phyloP scores from a whole-genome alignment of 1,140 invertebrate species.

The Hycleus phaleratus region DNA sequence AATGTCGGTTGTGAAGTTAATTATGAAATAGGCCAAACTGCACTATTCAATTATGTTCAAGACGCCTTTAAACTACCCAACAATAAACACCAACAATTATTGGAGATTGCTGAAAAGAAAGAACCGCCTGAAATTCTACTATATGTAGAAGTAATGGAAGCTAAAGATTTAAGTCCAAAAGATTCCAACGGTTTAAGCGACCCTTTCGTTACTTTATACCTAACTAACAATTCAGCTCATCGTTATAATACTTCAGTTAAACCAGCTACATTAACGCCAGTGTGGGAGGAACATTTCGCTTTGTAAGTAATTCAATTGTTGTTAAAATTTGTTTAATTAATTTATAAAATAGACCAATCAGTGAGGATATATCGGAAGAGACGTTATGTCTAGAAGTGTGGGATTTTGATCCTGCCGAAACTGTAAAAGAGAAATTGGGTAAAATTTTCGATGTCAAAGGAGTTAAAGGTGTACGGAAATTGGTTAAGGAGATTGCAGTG shows the following conservation, averaged over 20 bases:
- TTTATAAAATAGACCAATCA: slow-evolving; percentile 50
- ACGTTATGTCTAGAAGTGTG: slow-evolving; percentile 66
- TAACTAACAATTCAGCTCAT: slow-evolving; percentile 65
- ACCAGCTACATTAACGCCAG: slow-evolving; percentile 76
- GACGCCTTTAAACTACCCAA: slow-evolving; percentile 80
- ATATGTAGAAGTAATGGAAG: slow-evolving; percentile 89
- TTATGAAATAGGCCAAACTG: slow-evolving; percentile 57
- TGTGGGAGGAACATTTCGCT: slow-evolving; percentile 96
- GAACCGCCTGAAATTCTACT: slow-evolving; percentile 86
- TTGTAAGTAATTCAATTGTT: slow-evolving; percentile 56
- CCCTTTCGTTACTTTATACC: slow-evolving; percentile 83
- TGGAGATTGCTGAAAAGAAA: slow-evolving; percentile 61
- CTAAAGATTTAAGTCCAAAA: slow-evolving; percentile 85
- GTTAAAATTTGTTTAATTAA: background rate
- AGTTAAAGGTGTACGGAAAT: slow-evolving; percentile 69
- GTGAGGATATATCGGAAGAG: slow-evolving; percentile 55
- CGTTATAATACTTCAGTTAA: slow-evolving; percentile 88
- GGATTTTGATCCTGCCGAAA: slow-evolving; percentile 88
- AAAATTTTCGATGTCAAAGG: slow-evolving; percentile 79
- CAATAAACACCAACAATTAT: slow-evolving; percentile 60
- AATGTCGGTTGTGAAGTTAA: slow-evolving; percentile 72
- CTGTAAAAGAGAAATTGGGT: slow-evolving; percentile 76
- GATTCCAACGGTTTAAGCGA: slow-evolving; percentile 95
- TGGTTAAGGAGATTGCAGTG: slow-evolving; percentile 93
- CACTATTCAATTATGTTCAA: slow-evolving; percentile 74